Base-by-base conservation (phyloP, 2,113 vertebrate species). In the Xenopus borealis region DNA sequence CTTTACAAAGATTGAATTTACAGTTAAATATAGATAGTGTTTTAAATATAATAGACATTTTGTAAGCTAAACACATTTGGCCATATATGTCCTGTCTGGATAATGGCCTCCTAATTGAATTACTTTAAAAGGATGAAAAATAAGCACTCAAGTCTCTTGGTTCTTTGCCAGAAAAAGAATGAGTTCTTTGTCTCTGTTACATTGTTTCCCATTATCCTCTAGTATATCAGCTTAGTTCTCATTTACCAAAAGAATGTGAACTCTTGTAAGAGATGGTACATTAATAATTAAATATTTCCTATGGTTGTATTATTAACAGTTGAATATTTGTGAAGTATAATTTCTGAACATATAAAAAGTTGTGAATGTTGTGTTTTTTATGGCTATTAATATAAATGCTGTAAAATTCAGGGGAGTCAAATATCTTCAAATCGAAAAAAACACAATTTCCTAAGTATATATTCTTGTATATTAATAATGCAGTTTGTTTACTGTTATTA, bases 41-140 rank as follows among this genome's bases (percentile, higher is more conserved):
- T 50, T 50, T 50, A 13, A 50, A 13, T 12, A 50, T 50, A 10
- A 50, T 50, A 13, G 47, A 50, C 14, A 50, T 17, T 58, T 58
- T 19, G 18, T 16, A 58, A 17, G 3, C 55, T 16, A 50, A 13
- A 9, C 62, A 64, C 62, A n/a, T 64, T 64, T n/a, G 10, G 62
- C 14, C 33, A 63, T 72, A 72, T 30, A 11, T 30, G 62, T 64
- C 11, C 61, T 64, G 59, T 72, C 12, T 23, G 14, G 17, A 72
- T 72, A 64, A 64, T 72, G 61, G 12, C 46, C 23, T 33, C 12
- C 27, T 64, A 72, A 64, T 40, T 33, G 27, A 55, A 72, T 72
- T 72, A 40, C 4, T 33, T 64, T 64, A 64, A 64, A 44, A 16
- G 16, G 16, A 64, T n/a, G 55, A 58, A 64, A 44, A n/a, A 44